A percentile compares a stretch with the other conserved stretches of the same genome.
Evolutionary conservation across 2,888 invertebrate species (phyloP).

Genomic region (Spilosoma lubricipeda): DNA sequence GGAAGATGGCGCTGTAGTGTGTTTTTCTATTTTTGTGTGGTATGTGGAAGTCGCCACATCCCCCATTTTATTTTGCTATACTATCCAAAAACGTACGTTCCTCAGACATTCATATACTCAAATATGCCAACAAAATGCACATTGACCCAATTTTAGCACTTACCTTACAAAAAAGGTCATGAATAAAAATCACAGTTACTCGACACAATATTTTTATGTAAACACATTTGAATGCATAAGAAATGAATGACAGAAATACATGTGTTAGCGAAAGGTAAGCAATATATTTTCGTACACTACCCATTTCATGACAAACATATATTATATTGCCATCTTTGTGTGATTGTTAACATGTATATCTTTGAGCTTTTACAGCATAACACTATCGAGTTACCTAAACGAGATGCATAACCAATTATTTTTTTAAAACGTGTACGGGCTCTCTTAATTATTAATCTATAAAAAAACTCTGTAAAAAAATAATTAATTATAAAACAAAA

Average conservation of each 20-base stretch:
- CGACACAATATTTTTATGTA: slow-evolving; percentile 22
- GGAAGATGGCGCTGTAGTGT: too few relatives aligned
- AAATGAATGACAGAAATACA: slow-evolving; percentile 8
- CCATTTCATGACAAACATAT: slow-evolving; percentile 17
- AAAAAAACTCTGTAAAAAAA: slow-evolving; percentile 5
- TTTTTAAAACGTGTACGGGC: not conserved
- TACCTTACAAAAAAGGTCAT: not conserved
- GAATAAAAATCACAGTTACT: not conserved
- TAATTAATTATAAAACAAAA: slow-evolving; percentile 18
- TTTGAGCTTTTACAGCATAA: not conserved
- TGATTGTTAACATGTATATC: not conserved
- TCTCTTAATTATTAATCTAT: not conserved
- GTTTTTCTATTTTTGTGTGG: too few relatives aligned
- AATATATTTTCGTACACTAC: slow-evolving; percentile 26
- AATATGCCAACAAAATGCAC: slow-evolving; percentile 7
- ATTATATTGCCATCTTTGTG: not conserved
- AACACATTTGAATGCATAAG: slow-evolving; percentile 20
- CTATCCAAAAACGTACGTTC: not conserved
- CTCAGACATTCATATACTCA: not conserved
- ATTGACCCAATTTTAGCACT: slow-evolving; percentile 1
- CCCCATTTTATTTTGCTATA: not conserved
- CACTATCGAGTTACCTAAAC: not conserved
- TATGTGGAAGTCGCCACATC: too few relatives aligned
- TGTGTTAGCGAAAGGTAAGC: slow-evolving; percentile 15
- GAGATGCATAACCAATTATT: not conserved